Evolutionary conservation across 2,797 vertebrate species (phyloP).

Genomic region (Crenuchus spilurus): DNA sequence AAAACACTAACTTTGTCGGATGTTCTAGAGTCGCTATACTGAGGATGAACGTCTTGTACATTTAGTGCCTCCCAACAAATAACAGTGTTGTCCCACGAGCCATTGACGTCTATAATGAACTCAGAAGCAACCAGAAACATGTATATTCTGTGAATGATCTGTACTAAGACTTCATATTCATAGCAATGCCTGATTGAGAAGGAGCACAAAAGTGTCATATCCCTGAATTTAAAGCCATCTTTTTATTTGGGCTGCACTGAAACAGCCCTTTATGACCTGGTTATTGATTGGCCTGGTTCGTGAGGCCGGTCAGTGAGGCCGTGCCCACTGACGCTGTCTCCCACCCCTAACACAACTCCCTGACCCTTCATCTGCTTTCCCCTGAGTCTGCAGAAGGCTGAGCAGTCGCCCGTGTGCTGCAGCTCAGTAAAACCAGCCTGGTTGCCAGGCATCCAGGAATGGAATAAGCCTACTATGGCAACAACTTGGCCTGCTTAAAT

Average conservation of each 20-base stretch:
- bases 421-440: constrained; percentile 55
- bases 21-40: too few species aligned
- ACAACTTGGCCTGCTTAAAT: constrained; percentile 58
- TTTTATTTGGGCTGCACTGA: background rate
- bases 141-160: background rate
- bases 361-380: constrained; percentile 42
- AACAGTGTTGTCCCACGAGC: too few species aligned
- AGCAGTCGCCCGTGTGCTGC: constrained; percentile 37
- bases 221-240: constrained; percentile 16
- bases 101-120: too few species aligned
- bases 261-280: constrained; percentile 26
- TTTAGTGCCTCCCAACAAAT: too few species aligned
- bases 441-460: constrained; percentile 73
- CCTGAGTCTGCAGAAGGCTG: constrained; percentile 30
- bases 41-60: too few species aligned
- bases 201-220: background rate
- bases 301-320: background rate
- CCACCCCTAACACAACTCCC: constrained; percentile 26
- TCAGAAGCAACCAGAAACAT: background rate
- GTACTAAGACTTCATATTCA: background rate
- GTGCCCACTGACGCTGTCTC: constrained; percentile 33
- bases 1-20: too few species aligned
- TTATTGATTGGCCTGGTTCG: constrained; percentile 20
- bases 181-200: background rate
- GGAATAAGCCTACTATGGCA: constrained; percentile 76